Evolutionary conservation across 2,797 vertebrate species (phyloP).

Genomic region (Acipenser oxyrinchus): DNA sequence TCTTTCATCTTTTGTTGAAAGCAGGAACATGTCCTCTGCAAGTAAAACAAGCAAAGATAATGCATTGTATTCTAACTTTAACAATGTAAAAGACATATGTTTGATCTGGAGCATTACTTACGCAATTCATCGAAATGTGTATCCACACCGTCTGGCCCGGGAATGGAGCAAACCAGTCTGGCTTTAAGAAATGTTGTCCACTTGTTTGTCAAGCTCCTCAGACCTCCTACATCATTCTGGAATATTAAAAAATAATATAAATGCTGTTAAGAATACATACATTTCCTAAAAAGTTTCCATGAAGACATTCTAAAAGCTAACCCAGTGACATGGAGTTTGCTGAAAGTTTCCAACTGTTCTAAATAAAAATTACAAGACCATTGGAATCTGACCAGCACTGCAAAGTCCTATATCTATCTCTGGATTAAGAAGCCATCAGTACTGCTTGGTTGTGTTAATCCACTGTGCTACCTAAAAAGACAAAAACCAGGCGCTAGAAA

Average conservation of each 20-base stretch:
- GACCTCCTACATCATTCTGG: slow-evolving; percentile 93
- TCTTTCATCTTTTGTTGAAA: slow-evolving; percentile 41
- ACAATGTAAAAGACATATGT: background rate
- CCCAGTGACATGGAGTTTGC: too few species aligned
- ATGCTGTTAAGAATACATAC: too few species aligned
- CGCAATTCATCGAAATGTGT: slow-evolving; percentile 94
- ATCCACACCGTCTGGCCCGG: slow-evolving; percentile 85
- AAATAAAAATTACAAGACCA: too few species aligned
- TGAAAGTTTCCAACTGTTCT: too few species aligned
- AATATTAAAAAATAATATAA: slow-evolving; percentile 16
- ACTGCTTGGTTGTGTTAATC: too few species aligned
- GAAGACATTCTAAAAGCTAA: too few species aligned
- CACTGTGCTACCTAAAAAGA: too few species aligned
- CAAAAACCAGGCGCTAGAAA: too few species aligned
- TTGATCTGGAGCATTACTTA: slow-evolving; percentile 54
- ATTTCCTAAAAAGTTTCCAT: too few species aligned
- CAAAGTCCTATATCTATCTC: too few species aligned
- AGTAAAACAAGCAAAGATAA: slow-evolving; percentile 23
- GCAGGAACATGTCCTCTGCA: slow-evolving; percentile 43
- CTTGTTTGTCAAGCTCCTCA: slow-evolving; percentile 93
- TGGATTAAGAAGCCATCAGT: too few species aligned
- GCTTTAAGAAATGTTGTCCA: slow-evolving; percentile 98
- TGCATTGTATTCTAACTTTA: background rate
- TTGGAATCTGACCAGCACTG: too few species aligned
- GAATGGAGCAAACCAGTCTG: slow-evolving; percentile 86